Base-by-base conservation (phyloP, 1,140 invertebrate species). In the Archivesica marissinica region DNA sequence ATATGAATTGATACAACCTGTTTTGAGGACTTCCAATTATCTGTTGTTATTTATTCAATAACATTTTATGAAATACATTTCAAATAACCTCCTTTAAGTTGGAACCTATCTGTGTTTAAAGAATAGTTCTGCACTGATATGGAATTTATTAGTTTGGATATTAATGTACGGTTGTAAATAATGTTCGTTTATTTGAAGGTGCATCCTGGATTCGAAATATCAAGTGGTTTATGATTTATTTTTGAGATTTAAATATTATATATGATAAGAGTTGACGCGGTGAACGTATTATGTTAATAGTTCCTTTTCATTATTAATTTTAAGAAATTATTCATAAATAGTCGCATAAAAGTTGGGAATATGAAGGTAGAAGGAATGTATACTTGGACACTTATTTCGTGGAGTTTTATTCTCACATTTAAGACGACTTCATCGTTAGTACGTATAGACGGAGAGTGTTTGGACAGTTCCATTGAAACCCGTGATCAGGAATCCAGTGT, bases 141-240 rank as follows among this genome's bases (percentile, higher is more conserved):
- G 33, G 33, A 35, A 38, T 66, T 66, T 66, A 66, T 66, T 39
- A n/a, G 61, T 38, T 23, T 13, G 3, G 61, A 72, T 72, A 72
- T 50, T 20, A 72, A 15, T 30, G 15, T 72, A 47, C 4, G 44
- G 41, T 44, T 72, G 68, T 72, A 72, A 72, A 72, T 72, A 47
- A 44, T 72, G 28, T 44, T 44, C n/a, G 39, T 72, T 72, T 72
- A 72, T 33, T 72, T 50, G 50, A n/a, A 47, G 11, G n/a, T 25
- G 41, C n/a, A 47, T 72, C 50, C 3, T 47, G 23, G 68, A 44
- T 44, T 30, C 17, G 11, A 47, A 20, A 72, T 11, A 13, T 44
- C 35, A 41, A 70, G 17, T 23, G 11, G 66, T 70, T 70, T 70
- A 44, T 13, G n/a, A 25, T 44, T 6, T n/a, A n/a, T n/a, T n/a